Conservation (phyloP, 2,113 vertebrate genomes). For the Orycteropus afer region DNA sequence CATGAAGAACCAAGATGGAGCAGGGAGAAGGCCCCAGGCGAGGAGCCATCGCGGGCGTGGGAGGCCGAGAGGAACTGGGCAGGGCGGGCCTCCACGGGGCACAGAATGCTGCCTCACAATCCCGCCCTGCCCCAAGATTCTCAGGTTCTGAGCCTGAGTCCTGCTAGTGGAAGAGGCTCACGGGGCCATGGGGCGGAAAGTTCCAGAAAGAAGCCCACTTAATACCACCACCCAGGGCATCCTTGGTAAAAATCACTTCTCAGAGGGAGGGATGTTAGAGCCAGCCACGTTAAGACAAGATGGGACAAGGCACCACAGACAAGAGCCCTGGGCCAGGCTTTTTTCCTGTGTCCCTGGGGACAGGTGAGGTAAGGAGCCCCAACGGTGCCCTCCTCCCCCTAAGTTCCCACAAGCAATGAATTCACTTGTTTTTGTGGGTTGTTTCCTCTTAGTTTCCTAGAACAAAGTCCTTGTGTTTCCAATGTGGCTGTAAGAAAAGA, state of each 20-base stretch:
- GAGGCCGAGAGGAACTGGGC: neutral
- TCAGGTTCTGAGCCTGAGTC: conserved; percentile 67
- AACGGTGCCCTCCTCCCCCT: neutral
- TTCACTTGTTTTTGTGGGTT: neutral
- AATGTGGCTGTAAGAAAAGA: neutral
- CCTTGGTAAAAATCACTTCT: neutral
- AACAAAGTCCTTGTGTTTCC: neutral
- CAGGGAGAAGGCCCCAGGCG: neutral
- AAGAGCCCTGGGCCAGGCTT: neutral
- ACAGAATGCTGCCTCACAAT: conserved; percentile 77
- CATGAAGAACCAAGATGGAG: neutral
- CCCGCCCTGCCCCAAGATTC: conserved; percentile 37
- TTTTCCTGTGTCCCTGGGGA: neutral
- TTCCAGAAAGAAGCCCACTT: fast-evolving
- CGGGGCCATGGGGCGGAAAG: fast-evolving
- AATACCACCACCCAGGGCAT: neutral
- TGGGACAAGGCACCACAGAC: neutral
- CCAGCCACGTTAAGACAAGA: neutral
- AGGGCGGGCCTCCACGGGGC: neutral
- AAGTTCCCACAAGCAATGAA: neutral
- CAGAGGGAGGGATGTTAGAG: neutral
- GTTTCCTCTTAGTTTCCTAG: neutral
- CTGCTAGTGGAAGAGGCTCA: neutral
- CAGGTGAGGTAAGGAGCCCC: neutral
- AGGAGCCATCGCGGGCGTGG: neutral